Base-by-base conservation (phyloP, 2,888 invertebrate genomes). In the Sepioteuthis lessoniana region DNA sequence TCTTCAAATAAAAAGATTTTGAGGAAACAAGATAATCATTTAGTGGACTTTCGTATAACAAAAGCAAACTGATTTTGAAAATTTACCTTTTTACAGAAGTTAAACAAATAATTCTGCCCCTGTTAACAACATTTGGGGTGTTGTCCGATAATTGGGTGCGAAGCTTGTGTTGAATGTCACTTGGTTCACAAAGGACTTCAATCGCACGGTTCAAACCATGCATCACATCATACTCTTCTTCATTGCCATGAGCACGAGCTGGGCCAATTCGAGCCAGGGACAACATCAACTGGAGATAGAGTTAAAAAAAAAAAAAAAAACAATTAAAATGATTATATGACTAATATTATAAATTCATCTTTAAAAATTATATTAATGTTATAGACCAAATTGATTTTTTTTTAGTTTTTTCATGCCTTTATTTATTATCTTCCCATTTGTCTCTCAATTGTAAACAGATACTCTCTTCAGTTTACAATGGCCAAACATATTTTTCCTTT, bases 81-180 rank as follows among this genome's bases (percentile, higher is more conserved):
- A 31, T 37, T 21, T 94, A 97, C 97, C 96, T 97, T 95, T 98
- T 98, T 0, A 99, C 98, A 95, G 98, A 98, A 16, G 99, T 99
- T 76, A 99, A 98, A 96, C 99, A 99, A 96, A 99, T 98, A 35
- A 99, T 98, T 95, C 99, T 98, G 28, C 99, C 99, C 94, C 98
- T 98, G 97, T 97, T 98, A 94, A 97, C 96, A 25, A 98, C 96
- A 35, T 97, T 94, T 37, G 93, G 93, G 7, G 94, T 97, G 95
- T 97, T 97, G 93, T 98, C 97, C 21, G 97, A 97, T 8, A 97
- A 96, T 1, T 97, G 97, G 0, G 97, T 97, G 31, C 97, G 97
- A 95, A 97, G 98, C 95, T 98, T 98, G 90, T 98, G 97, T 97
- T 99, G 98, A 94, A 98, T 97, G 38, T 98, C 98, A 0, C 98